A percentile compares a stretch with the other conserved stretches of the same genome.
These are phyloP conservation scores for Diabrotica virgifera DNA, from an alignment of 1,140 invertebrate genomes.

Conservation along the genomic window DNA sequence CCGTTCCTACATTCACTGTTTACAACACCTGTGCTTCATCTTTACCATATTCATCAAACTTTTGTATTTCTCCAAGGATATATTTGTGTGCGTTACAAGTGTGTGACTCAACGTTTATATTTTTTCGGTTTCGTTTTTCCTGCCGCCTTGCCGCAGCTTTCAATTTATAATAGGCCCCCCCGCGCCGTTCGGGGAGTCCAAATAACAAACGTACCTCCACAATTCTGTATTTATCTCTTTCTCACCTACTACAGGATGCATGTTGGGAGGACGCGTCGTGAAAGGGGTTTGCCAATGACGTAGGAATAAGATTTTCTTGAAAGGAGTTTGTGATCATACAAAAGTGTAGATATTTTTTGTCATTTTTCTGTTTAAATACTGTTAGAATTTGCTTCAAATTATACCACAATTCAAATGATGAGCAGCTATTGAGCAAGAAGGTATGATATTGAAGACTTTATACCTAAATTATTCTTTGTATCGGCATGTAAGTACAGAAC, in stretches of 20 bases:
- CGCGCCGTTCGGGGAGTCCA: constrained; percentile 4
- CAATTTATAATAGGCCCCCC: constrained; percentile 12
- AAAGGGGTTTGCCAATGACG: background rate
- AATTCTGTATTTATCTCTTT: constrained; percentile 9
- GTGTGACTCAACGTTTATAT: constrained; percentile 15
- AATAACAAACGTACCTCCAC: constrained; percentile 4
- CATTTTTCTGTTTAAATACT: too few species aligned
- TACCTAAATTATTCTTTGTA: too few species aligned
- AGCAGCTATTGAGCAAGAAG: too few species aligned
- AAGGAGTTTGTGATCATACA: too few species aligned
- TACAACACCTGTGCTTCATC: constrained; percentile 30
- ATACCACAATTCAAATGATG: too few species aligned
- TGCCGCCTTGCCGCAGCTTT: constrained; percentile 9
- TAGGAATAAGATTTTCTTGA: background rate
- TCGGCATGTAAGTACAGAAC: too few species aligned
- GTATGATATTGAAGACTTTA: too few species aligned
- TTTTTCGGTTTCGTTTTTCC: background rate
- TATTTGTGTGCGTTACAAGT: constrained; percentile 11
- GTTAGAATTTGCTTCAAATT: too few species aligned
- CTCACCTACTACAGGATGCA: background rate
- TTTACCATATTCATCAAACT: constrained; percentile 33
- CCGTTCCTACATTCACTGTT: background rate
- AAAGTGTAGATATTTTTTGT: too few species aligned
- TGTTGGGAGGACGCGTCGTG: background rate
- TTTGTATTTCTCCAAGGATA: constrained; percentile 30